Percentiles rank a stretch among this genome's conserved stretches.
Conservation (phyloP, 1,140 invertebrate genomes). For the Leptoteleia sp. region DNA sequence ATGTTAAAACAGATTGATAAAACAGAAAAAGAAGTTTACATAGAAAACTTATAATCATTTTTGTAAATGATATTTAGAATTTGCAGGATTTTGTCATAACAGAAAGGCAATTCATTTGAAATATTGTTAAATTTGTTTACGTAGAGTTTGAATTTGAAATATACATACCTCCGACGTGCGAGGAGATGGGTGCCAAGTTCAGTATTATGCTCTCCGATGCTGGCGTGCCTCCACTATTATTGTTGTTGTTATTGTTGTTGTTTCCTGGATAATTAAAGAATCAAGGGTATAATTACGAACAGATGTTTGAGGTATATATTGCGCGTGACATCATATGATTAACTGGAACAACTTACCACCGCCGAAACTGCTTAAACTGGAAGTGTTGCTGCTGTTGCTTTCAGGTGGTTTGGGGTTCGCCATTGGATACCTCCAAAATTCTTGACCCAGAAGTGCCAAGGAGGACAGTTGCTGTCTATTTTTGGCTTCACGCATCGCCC, state of each 20-base stretch:
- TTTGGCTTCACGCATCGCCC: conserved; percentile 90
- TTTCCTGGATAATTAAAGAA: neutral
- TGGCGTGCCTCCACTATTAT: conserved; percentile 74
- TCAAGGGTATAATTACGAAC: too few relatives aligned
- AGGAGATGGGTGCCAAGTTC: conserved; percentile 87
- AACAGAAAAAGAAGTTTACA: too few relatives aligned
- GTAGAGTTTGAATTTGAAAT: too few relatives aligned
- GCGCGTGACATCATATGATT: too few relatives aligned
- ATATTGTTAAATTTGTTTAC: too few relatives aligned
- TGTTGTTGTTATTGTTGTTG: conserved; percentile 57
- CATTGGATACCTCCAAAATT: conserved; percentile 95
- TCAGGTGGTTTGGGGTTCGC: conserved; percentile 84
- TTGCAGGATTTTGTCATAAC: too few relatives aligned
- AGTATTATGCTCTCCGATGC: conserved; percentile 86
- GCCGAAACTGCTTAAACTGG: conserved; percentile 79
- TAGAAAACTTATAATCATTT: too few relatives aligned
- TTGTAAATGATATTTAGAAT: too few relatives aligned
- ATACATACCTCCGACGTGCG: conserved; percentile 74
- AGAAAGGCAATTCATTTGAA: too few relatives aligned
- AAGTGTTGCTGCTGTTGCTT: conserved; percentile 79
- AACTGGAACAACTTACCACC: conserved; percentile 68
- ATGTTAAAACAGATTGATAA: too few relatives aligned
- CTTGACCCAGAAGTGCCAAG: conserved; percentile 94
- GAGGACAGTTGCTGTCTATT: conserved; percentile 94
- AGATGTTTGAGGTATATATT: too few relatives aligned